Evolutionary conservation across 2,888 invertebrate genomes (phyloP).

Genomic region (Hesperia comma): DNA sequence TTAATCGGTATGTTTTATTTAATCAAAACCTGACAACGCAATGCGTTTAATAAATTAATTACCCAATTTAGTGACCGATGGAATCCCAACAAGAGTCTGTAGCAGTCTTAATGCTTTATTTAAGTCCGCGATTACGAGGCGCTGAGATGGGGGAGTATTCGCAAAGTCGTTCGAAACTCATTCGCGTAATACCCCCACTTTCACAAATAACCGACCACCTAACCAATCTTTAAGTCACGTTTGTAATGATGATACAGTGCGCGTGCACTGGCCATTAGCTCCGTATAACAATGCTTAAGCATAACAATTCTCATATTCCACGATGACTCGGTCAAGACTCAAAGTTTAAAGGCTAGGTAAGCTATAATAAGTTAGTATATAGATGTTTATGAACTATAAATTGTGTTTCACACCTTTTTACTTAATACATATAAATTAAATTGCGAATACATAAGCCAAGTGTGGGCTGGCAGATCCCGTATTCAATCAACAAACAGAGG

Average conservation of each 20-base stretch:
- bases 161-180: slow-evolving; percentile 34
- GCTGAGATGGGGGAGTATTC: slow-evolving; percentile 41
- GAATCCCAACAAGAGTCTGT: slow-evolving; percentile 16
- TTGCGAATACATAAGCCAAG: background rate
- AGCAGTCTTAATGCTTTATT: slow-evolving; percentile 43
- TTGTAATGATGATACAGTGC: slow-evolving; percentile 32
- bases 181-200: slow-evolving; percentile 35
- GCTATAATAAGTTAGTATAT: too few relatives aligned
- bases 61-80: too few relatives aligned
- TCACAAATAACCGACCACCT: slow-evolving; percentile 35
- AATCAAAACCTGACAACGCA: too few relatives aligned
- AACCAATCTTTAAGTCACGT: slow-evolving; percentile 19
- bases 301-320: slow-evolving; percentile 21
- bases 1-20: too few relatives aligned
- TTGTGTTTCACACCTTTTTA: too few relatives aligned
- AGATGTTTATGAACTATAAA: too few relatives aligned
- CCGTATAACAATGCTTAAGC: slow-evolving; percentile 29
- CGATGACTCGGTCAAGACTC: background rate
- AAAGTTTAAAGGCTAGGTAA: background rate
- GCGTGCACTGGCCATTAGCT: slow-evolving; percentile 25
- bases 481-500: background rate
- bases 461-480: background rate
- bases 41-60: too few relatives aligned
- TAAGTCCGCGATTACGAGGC: slow-evolving; percentile 42
- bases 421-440: too few relatives aligned